Percentiles rank a stretch among this genome's conserved stretches.
Conservation (phyloP, 2,797 vertebrate genomes). For the Eulemur mongoz region DNA sequence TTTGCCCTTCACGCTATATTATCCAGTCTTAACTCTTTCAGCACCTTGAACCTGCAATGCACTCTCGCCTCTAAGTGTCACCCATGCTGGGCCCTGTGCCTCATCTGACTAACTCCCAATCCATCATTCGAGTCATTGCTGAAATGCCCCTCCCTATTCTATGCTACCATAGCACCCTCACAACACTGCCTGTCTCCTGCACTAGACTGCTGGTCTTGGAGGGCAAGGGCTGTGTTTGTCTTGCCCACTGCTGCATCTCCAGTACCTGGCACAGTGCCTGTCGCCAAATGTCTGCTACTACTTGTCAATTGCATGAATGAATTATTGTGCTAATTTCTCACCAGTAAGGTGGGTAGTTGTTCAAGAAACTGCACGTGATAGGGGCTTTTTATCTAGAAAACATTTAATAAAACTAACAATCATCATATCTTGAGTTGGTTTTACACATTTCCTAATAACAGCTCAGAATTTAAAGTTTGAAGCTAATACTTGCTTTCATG, state of each 20-base stretch:
- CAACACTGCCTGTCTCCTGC: neutral
- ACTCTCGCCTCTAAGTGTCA: neutral
- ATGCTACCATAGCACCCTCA: neutral
- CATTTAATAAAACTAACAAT: slow-evolving; percentile 19
- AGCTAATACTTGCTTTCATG: neutral
- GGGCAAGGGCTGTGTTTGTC: neutral
- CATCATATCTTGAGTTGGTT: slow-evolving; percentile 22
- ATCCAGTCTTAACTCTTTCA: neutral
- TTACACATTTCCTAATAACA: slow-evolving; percentile 17
- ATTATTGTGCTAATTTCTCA: slow-evolving; percentile 32
- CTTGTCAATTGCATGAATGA: slow-evolving; percentile 34
- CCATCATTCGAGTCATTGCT: neutral
- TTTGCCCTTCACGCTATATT: neutral
- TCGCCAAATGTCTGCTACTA: neutral
- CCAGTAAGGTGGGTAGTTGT: neutral
- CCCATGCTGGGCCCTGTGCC: neutral
- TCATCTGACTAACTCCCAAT: neutral
- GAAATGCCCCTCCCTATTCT: neutral
- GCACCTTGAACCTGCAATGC: neutral
- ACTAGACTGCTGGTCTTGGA: neutral
- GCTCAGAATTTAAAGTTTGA: slow-evolving; percentile 49
- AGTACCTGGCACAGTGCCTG: neutral
- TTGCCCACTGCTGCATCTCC: neutral
- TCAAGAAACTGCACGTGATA: neutral
- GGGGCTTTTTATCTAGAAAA: slow-evolving; percentile 19